Percentiles rank a stretch among this genome's conserved stretches.
Evolutionary conservation across 2,888 invertebrate genomes (phyloP).

Genomic region (Drosophila yooni): DNA sequence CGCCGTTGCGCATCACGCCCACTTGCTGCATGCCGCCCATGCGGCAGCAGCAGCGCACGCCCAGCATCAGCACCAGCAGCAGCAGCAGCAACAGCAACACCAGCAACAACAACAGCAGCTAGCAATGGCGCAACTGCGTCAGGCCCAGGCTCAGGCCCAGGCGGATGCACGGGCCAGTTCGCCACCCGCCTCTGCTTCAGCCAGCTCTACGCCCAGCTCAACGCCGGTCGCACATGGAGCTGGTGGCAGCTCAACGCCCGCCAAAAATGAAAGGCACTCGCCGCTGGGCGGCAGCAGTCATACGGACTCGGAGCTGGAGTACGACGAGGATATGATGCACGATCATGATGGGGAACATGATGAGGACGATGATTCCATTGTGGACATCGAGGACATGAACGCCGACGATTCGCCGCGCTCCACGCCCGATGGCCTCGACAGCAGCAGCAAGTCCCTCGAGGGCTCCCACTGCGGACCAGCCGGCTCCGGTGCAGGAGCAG

Average conservation of each 20-base stretch:
- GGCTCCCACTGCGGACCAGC: slow-evolving; percentile 59
- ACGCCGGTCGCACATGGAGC: slow-evolving; percentile 59
- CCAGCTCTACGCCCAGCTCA: slow-evolving; percentile 73
- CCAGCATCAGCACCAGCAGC: slow-evolving; percentile 67
- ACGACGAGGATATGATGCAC: slow-evolving; percentile 82
- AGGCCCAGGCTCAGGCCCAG: slow-evolving; percentile 82
- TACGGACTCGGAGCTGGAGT: slow-evolving; percentile 85
- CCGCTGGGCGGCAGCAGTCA: slow-evolving; percentile 84
- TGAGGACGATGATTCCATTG: slow-evolving; percentile 88
- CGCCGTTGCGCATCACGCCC: slow-evolving; percentile 82
- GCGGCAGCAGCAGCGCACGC: slow-evolving; percentile 80
- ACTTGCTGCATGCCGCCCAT: slow-evolving; percentile 81
- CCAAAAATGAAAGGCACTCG: slow-evolving; percentile 84
- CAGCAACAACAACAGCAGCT: slow-evolving; percentile 65
- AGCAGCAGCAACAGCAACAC: slow-evolving; percentile 70
- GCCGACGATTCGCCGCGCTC: slow-evolving; percentile 85
- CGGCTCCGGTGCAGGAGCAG: slow-evolving; percentile 35
- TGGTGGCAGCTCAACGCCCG: slow-evolving; percentile 56
- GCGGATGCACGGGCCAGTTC: slow-evolving; percentile 69
- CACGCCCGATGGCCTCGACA: slow-evolving; percentile 84
- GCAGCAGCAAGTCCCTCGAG: slow-evolving; percentile 83
- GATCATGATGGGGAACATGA: slow-evolving; percentile 78
- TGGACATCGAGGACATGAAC: slow-evolving; percentile 92
- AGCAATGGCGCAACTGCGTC: slow-evolving; percentile 65
- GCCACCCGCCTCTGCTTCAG: slow-evolving; percentile 78